Conservation (phyloP, 2,797 vertebrate genomes). For the Myioborus miniatus region DNA sequence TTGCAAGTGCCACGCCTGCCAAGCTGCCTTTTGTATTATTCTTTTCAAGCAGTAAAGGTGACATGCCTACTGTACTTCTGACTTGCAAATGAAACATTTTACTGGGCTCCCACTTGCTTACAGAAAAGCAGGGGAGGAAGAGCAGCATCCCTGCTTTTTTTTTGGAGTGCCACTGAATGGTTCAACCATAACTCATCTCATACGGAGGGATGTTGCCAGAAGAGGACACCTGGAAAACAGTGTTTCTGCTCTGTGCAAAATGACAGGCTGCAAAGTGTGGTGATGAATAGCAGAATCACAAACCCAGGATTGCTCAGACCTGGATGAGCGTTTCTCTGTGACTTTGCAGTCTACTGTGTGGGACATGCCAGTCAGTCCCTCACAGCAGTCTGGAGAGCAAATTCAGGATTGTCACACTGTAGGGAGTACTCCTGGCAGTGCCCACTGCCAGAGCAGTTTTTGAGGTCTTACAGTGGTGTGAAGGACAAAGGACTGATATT, state of each 20-base stretch:
- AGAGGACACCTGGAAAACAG: not conserved
- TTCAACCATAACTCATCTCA: not conserved
- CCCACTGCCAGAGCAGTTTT: not conserved
- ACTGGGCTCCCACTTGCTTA: not conserved
- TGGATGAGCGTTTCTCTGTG: not conserved
- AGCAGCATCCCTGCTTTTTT: not conserved
- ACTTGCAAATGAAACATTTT: not conserved
- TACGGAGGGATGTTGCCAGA: not conserved
- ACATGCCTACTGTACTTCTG: not conserved
- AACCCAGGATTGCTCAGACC: rapidly evolving
- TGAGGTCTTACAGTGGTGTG: not conserved
- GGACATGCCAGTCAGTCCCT: not conserved
- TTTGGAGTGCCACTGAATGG: not conserved
- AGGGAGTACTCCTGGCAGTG: not conserved
- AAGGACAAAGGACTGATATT: not conserved
- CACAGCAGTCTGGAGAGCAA: not conserved
- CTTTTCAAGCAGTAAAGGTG: not conserved
- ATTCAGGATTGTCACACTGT: not conserved
- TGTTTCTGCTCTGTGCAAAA: not conserved
- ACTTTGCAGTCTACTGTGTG: not conserved
- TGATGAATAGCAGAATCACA: not conserved
- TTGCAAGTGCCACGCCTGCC: not conserved
- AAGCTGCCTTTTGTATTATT: not conserved
- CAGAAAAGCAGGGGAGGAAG: not conserved
- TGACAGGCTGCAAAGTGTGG: not conserved